A percentile compares a stretch with the other conserved stretches of the same genome.
Conservation (phyloP, 92 coral and sea anemone genomes). For the Actinernus sp. region DNA sequence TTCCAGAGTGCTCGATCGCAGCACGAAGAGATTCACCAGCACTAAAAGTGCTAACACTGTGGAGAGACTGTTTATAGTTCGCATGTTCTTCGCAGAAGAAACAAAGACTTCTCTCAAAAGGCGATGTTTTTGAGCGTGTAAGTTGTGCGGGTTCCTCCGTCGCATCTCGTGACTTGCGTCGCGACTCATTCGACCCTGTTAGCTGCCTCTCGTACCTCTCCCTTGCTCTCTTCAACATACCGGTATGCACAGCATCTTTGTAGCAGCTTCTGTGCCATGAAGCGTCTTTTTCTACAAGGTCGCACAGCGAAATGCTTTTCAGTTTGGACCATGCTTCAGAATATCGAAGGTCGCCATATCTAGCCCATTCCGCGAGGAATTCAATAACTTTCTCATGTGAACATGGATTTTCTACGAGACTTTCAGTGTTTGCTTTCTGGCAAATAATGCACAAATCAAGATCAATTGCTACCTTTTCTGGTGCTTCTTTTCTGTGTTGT, state of each 20-base stretch:
- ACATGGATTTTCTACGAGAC: slow-evolving; percentile 41
- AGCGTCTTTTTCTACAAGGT: slow-evolving; percentile 19
- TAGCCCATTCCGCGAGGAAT: slow-evolving; percentile 48
- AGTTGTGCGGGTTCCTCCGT: too few relatives aligned
- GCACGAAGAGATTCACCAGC: too few relatives aligned
- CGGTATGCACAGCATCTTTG: slow-evolving; percentile 34
- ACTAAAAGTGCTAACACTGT: too few relatives aligned
- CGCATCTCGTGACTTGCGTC: too few relatives aligned
- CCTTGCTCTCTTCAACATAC: slow-evolving; percentile 36
- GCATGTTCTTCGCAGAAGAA: too few relatives aligned
- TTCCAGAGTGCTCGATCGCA: too few relatives aligned
- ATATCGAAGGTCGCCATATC: slow-evolving; percentile 38
- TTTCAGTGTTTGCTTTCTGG: slow-evolving; percentile 32
- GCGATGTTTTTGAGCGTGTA: too few relatives aligned
- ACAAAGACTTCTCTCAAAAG: too few relatives aligned
- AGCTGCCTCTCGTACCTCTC: slow-evolving; percentile 19
- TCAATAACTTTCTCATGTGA: slow-evolving; percentile 45
- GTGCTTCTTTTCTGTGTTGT: too few relatives aligned
- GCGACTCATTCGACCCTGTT: too few relatives aligned
- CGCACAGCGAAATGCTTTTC: slow-evolving; percentile 12
- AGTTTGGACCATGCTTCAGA: slow-evolving; percentile 26
- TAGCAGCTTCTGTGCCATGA: slow-evolving; percentile 64
- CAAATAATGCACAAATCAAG: slow-evolving; percentile 38
- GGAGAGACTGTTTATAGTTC: too few relatives aligned
- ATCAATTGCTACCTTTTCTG: too few relatives aligned